Percentiles rank a stretch among this genome's conserved stretches.
phyloP scores from a whole-genome alignment of 53 echinoderm and acorn worm genomes.

The Apostichopus leukothele region DNA sequence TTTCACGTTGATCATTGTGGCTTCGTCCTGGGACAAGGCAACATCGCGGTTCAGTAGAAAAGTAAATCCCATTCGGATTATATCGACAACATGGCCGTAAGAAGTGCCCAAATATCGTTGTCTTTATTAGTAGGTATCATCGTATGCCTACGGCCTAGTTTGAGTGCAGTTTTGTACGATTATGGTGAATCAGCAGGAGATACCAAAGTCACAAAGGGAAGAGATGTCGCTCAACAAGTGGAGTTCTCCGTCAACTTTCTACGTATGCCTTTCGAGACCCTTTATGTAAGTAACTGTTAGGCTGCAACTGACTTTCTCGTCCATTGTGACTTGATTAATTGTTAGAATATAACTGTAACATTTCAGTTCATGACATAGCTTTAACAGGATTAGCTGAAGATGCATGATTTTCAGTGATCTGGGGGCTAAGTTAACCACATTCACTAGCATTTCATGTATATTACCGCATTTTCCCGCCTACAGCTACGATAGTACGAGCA shows the following conservation, averaged over 20 bases:
- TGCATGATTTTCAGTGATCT: no score
- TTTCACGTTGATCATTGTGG: neutral
- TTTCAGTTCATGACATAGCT: no score
- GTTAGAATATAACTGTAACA: no score
- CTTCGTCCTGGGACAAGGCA: neutral
- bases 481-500: no score
- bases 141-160: neutral
- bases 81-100: neutral
- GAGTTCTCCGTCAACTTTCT: constrained; percentile 39
- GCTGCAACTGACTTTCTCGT: no score
- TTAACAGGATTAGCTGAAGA: no score
- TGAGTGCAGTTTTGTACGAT: constrained; percentile 2
- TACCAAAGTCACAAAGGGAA: constrained; percentile 16
- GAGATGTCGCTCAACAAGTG: constrained; percentile 33
- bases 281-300: constrained; percentile 4
- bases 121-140: neutral
- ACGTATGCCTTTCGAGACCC: constrained; percentile 40
- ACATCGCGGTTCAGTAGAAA: neutral
- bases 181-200: constrained; percentile 29
- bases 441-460: no score
- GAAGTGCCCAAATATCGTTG: neutral
- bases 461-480: no score
- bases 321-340: no score
- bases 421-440: no score
- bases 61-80: neutral